A percentile compares a stretch with the other conserved stretches of the same genome.
Evolutionary conservation across 2,113 vertebrate genomes (phyloP).

Genomic region (Gymnorhina tibicen): DNA sequence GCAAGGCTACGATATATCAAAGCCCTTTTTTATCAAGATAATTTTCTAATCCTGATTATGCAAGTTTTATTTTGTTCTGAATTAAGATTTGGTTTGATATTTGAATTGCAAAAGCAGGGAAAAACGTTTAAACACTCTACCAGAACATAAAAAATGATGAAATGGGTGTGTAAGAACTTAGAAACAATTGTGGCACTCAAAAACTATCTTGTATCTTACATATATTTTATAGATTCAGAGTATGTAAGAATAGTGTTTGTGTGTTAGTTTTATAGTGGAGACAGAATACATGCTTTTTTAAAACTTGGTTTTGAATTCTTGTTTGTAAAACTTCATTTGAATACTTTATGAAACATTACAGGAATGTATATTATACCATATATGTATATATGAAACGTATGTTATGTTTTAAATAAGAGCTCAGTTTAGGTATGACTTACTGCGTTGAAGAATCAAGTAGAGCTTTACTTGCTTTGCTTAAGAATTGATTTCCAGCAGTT

Average conservation of each 20-base stretch:
- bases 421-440: neutral
- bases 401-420: neutral
- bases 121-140: neutral
- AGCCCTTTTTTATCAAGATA: neutral
- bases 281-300: neutral
- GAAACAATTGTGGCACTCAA: neutral
- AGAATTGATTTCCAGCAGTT: neutral
- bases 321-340: neutral
- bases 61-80: neutral
- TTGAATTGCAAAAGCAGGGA: neutral
- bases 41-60: neutral
- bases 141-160: neutral
- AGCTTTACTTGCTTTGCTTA: neutral
- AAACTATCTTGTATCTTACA: neutral
- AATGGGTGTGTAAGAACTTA: neutral
- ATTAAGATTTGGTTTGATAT: neutral
- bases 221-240: neutral
- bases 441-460: neutral
- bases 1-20: neutral
- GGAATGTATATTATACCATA: neutral
- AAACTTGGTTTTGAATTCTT: neutral
- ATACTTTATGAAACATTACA: neutral
- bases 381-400: neutral
- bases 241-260: neutral
- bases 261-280: neutral